Conservation (phyloP, 2,888 invertebrate species). For the Drosophila paramelanica region DNA sequence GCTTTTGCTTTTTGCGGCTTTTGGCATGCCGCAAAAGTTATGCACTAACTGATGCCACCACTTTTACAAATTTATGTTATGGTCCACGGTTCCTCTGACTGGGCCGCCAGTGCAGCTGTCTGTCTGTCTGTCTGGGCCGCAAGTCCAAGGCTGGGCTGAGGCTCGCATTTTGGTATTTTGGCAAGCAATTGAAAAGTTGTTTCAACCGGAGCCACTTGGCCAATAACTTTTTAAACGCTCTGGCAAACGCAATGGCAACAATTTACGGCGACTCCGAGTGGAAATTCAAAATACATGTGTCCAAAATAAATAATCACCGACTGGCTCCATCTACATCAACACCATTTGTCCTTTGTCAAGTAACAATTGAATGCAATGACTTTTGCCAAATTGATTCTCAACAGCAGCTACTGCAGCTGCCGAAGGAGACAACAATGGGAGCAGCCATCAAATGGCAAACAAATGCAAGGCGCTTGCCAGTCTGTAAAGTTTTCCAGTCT, state of each 20-base stretch:
- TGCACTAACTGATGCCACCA: constrained; percentile 73
- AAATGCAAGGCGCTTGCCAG: constrained; percentile 66
- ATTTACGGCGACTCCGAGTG: constrained; percentile 56
- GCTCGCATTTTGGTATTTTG: constrained; percentile 49
- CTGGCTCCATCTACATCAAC: constrained; percentile 63
- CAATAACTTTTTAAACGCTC: constrained; percentile 79
- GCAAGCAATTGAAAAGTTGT: constrained; percentile 76
- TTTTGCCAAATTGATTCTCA: constrained; percentile 78
- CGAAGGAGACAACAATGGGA: constrained; percentile 56
- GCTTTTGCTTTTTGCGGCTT: constrained; percentile 77
- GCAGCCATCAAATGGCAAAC: constrained; percentile 60
- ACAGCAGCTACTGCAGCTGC: constrained; percentile 44
- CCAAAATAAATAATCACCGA: constrained; percentile 76
- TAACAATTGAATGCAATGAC: constrained; percentile 80
- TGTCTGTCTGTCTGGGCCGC: constrained; percentile 1
- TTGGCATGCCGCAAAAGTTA: constrained; percentile 79
- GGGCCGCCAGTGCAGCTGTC: constrained; percentile 2
- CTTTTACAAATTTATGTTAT: constrained; percentile 74
- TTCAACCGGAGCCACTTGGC: constrained; percentile 59
- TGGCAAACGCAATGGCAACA: constrained; percentile 61
- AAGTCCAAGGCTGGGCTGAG: neutral
- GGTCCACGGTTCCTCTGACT: constrained; percentile 27
- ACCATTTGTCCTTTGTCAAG: constrained; percentile 80
- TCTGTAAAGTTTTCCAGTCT: constrained; percentile 42
- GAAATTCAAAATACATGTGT: constrained; percentile 74